Evolutionary conservation across 2,888 invertebrate genomes (phyloP).

Genomic region (Eristalis pertinax): DNA sequence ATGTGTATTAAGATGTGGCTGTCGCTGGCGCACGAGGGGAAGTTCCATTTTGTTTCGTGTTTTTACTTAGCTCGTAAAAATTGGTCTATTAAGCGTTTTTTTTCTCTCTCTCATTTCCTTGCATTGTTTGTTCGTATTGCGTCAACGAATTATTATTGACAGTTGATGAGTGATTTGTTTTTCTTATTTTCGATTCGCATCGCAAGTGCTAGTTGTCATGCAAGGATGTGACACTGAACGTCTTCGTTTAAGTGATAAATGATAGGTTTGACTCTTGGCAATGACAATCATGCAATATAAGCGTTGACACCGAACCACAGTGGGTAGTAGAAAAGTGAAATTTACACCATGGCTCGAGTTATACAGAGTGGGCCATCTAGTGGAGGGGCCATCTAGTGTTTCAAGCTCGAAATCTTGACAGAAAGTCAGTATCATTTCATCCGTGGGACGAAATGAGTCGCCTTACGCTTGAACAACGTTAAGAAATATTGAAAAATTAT

Average conservation of each 20-base stretch:
- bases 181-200: neutral
- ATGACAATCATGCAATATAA: too few species aligned
- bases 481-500: too few species aligned
- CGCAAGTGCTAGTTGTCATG: neutral
- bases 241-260: neutral
- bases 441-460: too few species aligned
- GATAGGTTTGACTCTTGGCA: neutral
- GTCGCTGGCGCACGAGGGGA: neutral
- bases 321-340: too few species aligned
- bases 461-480: too few species aligned
- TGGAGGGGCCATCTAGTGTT: too few species aligned
- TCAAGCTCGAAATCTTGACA: too few species aligned
- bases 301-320: too few species aligned
- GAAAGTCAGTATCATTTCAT: too few species aligned
- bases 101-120: neutral
- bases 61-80: constrained; percentile 39
- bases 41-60: constrained; percentile 25
- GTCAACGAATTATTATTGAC: constrained; percentile 12
- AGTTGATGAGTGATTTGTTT: constrained; percentile 24
- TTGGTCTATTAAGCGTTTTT: constrained; percentile 22
- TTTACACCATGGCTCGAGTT: too few species aligned
- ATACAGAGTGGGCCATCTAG: too few species aligned
- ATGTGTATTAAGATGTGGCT: constrained; percentile 29
- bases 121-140: neutral
- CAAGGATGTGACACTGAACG: neutral